A percentile compares a stretch with the other conserved stretches of the same genome.
Conservation (phyloP, 2,888 invertebrate species). For the Corbicula japonica region DNA sequence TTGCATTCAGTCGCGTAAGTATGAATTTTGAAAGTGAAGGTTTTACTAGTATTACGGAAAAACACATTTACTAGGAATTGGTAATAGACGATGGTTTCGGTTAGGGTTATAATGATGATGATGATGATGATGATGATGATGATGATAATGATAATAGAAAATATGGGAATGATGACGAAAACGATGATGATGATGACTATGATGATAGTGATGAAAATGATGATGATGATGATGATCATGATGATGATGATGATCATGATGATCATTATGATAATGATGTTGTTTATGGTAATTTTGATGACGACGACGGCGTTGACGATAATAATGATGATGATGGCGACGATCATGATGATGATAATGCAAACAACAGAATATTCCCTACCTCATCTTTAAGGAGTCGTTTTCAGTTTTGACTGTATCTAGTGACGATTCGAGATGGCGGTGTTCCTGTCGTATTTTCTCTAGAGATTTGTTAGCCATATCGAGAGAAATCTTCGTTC, state of each 20-base stretch:
- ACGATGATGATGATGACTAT: slow-evolving; percentile 5
- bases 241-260: neutral
- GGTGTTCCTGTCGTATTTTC: slow-evolving; percentile 77
- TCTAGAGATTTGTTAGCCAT: slow-evolving; percentile 78
- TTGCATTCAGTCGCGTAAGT: no score
- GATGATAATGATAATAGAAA: neutral
- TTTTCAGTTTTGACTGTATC: slow-evolving; percentile 76
- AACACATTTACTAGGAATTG: no score
- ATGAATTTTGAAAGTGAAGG: no score
- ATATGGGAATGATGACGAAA: no score
- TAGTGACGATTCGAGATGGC: slow-evolving; percentile 74
- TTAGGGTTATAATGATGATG: neutral
- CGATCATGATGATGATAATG: neutral
- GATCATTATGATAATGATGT: no score
- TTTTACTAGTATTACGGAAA: no score
- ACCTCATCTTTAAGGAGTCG: slow-evolving; percentile 78
- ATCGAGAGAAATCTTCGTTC: slow-evolving; percentile 77
- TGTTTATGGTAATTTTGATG: neutral
- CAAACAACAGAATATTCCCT: slow-evolving; percentile 22
- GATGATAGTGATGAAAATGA: neutral
- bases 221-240: slow-evolving; percentile 9
- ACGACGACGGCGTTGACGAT: neutral
- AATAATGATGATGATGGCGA: neutral
- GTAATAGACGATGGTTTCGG: no score
- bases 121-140: neutral